These are phyloP conservation scores for Neomonachus schauinslandi DNA, from an alignment of 2,113 vertebrate species.

Conservation along the genomic window DNA sequence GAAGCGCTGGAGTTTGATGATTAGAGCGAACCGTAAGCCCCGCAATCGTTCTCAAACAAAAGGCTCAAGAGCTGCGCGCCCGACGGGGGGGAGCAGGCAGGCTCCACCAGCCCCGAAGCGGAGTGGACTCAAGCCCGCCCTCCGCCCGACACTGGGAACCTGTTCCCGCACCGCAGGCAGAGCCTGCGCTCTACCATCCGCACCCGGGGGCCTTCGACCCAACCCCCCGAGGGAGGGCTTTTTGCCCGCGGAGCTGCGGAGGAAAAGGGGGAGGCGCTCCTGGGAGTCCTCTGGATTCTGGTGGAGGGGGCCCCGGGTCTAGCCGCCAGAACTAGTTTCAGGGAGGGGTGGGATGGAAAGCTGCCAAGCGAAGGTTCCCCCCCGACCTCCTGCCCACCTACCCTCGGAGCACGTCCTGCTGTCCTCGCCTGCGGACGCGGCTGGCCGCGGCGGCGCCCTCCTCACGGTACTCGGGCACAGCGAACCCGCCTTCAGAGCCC, in stretches of 20 bases:
- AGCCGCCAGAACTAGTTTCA: neutral
- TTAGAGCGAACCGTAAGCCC: neutral
- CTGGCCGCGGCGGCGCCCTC: slow-evolving; percentile 69
- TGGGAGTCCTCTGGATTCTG: neutral
- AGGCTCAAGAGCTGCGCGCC: slow-evolving; percentile 70
- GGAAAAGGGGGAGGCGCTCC: neutral
- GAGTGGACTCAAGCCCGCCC: neutral
- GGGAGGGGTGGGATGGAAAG: neutral
- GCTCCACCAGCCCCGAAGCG: neutral
- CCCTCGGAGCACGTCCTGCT: slow-evolving; percentile 89
- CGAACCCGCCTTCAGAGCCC: slow-evolving; percentile 61
- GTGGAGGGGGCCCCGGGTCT: neutral
- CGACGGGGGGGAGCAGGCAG: slow-evolving; percentile 46
- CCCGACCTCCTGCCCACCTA: slow-evolving; percentile 76
- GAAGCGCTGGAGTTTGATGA: neutral
- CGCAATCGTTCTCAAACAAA: slow-evolving; percentile 76
- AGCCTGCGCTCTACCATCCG: too few species aligned
- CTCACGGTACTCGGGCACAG: slow-evolving; percentile 71
- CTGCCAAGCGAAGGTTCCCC: neutral
- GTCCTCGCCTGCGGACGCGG: slow-evolving; percentile 87
- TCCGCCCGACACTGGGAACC: neutral
- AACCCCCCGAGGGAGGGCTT: neutral
- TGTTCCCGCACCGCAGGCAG: neutral
- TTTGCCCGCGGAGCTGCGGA: accelerated
- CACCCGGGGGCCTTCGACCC: neutral